phyloP scores from a whole-genome alignment of 2,113 vertebrate genomes.

The Hypocryptadius cinnamomeus region DNA sequence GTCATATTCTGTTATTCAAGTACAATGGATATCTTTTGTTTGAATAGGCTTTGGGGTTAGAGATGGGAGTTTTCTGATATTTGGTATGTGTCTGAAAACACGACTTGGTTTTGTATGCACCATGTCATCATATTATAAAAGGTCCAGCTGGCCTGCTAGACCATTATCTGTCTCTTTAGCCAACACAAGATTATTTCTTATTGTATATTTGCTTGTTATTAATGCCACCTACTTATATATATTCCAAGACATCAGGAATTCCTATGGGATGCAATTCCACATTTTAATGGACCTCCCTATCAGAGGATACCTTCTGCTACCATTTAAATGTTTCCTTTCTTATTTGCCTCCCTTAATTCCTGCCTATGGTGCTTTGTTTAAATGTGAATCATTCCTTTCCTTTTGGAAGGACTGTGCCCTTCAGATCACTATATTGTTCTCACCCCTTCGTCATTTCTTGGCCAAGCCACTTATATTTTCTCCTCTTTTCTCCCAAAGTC shows the following conservation, averaged over 20 bases:
- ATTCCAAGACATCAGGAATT: slow-evolving; percentile 26
- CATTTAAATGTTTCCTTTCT: slow-evolving; percentile 32
- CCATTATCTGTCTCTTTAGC: slow-evolving; percentile 14
- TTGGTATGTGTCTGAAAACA: background rate
- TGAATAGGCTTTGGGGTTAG: background rate
- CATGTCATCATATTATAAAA: background rate
- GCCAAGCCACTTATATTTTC: slow-evolving; percentile 33
- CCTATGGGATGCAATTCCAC: slow-evolving; percentile 13
- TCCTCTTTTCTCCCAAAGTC: slow-evolving; percentile 41
- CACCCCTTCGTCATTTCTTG: background rate
- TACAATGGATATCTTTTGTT: background rate
- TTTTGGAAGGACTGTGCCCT: slow-evolving; percentile 3
- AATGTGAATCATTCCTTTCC: slow-evolving; percentile 18
- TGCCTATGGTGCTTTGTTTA: slow-evolving; percentile 30
- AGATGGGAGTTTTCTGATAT: background rate
- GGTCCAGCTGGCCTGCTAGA: background rate
- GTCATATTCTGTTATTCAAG: background rate
- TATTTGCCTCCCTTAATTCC: slow-evolving; percentile 6
- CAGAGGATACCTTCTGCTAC: slow-evolving; percentile 32
- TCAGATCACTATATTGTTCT: slow-evolving; percentile 41
- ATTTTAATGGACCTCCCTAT: slow-evolving; percentile 29
- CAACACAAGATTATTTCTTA: slow-evolving; percentile 4
- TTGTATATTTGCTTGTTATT: background rate
- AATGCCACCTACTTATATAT: background rate
- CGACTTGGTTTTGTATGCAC: background rate